Base-by-base conservation (phyloP, 2,113 vertebrate species). In the Channa maculata region DNA sequence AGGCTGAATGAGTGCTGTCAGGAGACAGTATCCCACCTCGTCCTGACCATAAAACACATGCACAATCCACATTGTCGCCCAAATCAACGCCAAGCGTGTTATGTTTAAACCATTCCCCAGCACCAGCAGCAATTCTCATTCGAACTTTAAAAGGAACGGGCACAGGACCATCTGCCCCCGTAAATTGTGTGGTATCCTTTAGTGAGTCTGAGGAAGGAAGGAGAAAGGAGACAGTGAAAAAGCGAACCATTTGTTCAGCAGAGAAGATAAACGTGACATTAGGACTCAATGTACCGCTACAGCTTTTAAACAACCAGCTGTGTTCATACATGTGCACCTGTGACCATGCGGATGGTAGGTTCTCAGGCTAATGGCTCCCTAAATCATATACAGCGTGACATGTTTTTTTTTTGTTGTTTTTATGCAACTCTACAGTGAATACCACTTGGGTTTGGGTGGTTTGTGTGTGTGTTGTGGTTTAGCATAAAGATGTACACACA, bases 241-340 rank as follows among this genome's bases (percentile, higher is more conserved):
- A 69, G 76, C 51, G 64, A 53, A 64, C 61, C 33, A 52, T 88
- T 83, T 37, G 68, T 86, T 72, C 64, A 81, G 71, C 77, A 81
- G 68, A 63, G 60, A 69, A 80, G 82, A 91, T 88, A 66, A 82
- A 85, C 69, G 75, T 79, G 79, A 87, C 63, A 65, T 86, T 85
- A 76, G 71, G 79, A 69, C 58, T 77, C 52, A 54, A 70, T 76
- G 67, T 68, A 62, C 37, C 8, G 43, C 76, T 72, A 33, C 55
- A 34, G 65, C 62, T 76, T 75, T 24, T 67, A 62, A 71, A 71
- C 50, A 50, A 59, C 41, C 13, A 34, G 43, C n/a, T 60, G 1
- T 48, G n/a, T 75, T 51, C 13, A 5, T 36, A 11, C 13, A 3
- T 55, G 15, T 55, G 13, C 72, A 46, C 43, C 43, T 61, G 4